Conservation (phyloP, 1,140 invertebrate species). For the Aradophagus sp. region DNA sequence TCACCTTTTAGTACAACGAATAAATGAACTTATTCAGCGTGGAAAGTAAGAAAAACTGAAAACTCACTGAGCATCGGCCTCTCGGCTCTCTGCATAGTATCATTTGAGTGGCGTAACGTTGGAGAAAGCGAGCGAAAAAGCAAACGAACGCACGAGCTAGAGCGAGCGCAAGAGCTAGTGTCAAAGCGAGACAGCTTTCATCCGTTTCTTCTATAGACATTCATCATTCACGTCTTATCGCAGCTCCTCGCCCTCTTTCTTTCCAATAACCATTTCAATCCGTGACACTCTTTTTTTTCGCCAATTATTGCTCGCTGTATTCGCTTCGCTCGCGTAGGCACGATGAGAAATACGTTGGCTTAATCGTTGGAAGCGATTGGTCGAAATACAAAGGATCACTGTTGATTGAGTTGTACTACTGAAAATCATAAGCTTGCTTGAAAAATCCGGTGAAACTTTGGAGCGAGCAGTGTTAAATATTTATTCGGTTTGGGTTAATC, state of each 20-base stretch:
- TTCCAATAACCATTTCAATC: conserved; percentile 42
- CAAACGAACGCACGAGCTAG: neutral
- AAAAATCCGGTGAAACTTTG: no score
- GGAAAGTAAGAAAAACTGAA: conserved; percentile 54
- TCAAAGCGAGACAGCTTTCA: conserved; percentile 29
- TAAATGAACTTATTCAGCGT: conserved; percentile 52
- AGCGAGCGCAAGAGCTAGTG: neutral
- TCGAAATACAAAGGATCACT: no score
- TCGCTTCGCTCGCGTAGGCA: no score
- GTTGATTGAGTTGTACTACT: no score
- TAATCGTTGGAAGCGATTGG: no score
- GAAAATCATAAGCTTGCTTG: no score
- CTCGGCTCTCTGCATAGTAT: conserved; percentile 47
- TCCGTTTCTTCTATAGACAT: conserved; percentile 60
- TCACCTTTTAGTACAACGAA: conserved; percentile 44
- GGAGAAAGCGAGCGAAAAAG: neutral
- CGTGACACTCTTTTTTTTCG: conserved; percentile 33
- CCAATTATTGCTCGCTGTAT: conserved; percentile 39
- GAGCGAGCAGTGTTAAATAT: no score
- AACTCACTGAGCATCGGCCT: conserved; percentile 54
- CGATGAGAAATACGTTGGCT: no score
- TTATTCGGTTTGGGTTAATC: no score
- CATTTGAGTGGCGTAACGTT: conserved; percentile 22
- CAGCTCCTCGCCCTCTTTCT: conserved; percentile 31
- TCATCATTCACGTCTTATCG: conserved; percentile 52